A percentile compares a stretch with the other conserved stretches of the same genome.
Evolutionary conservation across 2,888 invertebrate species (phyloP).

Genomic region (Perithous albicinctus): DNA sequence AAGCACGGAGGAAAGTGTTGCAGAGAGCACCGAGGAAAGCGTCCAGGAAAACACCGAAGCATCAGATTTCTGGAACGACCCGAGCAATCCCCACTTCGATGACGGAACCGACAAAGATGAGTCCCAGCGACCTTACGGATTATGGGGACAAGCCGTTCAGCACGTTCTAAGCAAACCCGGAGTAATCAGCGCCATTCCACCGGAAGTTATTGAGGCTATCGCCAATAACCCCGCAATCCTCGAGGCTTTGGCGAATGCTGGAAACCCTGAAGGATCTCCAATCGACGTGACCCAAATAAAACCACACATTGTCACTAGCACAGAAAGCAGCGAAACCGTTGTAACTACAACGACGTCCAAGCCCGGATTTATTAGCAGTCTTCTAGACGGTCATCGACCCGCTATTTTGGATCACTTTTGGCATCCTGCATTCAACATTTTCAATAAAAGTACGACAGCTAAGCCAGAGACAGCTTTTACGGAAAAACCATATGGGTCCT

Average conservation of each 20-base stretch:
- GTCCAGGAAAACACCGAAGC: constrained; percentile 3
- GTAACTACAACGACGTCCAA: background rate
- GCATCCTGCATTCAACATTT: constrained; percentile 9
- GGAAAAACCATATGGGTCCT: background rate
- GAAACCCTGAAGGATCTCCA: background rate
- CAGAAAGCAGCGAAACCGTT: background rate
- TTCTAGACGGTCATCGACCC: constrained; percentile 25
- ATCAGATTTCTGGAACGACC: constrained; percentile 30
- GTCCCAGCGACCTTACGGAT: background rate
- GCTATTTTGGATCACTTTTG: constrained; percentile 15
- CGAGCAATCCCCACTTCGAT: constrained; percentile 46
- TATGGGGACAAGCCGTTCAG: constrained; percentile 44
- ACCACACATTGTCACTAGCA: background rate
- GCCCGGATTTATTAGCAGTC: constrained; percentile 9
- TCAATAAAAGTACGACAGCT: constrained; percentile 5
- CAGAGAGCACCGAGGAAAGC: background rate
- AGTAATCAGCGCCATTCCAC: background rate
- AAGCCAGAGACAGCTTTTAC: background rate
- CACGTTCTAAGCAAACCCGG: constrained; percentile 47
- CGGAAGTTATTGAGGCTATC: constrained; percentile 7
- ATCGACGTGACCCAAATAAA: background rate
- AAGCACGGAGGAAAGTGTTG: background rate
- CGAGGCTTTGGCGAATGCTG: background rate
- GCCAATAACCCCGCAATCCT: constrained; percentile 25
- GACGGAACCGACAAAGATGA: background rate